A percentile compares a stretch with the other conserved stretches of the same genome.
Conservation (phyloP, 2,113 vertebrate species). For the Sciurus niger region DNA sequence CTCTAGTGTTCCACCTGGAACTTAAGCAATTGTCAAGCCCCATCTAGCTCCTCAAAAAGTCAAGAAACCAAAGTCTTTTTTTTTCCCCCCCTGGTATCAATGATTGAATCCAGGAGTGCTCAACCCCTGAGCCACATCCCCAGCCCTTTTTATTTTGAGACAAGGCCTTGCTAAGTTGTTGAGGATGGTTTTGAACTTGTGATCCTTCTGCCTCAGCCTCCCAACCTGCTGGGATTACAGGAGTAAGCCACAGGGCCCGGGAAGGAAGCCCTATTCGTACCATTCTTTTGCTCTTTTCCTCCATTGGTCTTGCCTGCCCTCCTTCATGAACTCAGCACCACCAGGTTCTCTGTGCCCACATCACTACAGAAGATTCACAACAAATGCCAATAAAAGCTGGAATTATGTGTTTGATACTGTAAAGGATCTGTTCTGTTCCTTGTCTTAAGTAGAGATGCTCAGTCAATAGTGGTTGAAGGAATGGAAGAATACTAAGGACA, state of each 20-base stretch:
- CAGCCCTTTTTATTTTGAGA: no score
- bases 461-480: not conserved
- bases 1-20: rapidly evolving
- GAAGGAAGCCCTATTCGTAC: not conserved
- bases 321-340: not conserved
- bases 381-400: not conserved
- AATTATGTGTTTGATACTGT: not conserved
- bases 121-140: no score
- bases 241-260: not conserved
- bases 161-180: no score
- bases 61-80: no score
- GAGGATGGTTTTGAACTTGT: no score
- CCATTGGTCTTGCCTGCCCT: not conserved
- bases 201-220: no score
- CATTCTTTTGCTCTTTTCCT: not conserved
- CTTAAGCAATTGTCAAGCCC: not conserved
- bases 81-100: no score
- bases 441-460: not conserved
- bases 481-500: not conserved
- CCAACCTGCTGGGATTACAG: no score
- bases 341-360: not conserved
- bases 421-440: not conserved
- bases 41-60: not conserved
- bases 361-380: not conserved
- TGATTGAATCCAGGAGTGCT: no score